A percentile compares a stretch with the other conserved stretches of the same genome.
phyloP scores from a whole-genome alignment of 1,140 invertebrate genomes.

The Octopus bimaculoides region DNA sequence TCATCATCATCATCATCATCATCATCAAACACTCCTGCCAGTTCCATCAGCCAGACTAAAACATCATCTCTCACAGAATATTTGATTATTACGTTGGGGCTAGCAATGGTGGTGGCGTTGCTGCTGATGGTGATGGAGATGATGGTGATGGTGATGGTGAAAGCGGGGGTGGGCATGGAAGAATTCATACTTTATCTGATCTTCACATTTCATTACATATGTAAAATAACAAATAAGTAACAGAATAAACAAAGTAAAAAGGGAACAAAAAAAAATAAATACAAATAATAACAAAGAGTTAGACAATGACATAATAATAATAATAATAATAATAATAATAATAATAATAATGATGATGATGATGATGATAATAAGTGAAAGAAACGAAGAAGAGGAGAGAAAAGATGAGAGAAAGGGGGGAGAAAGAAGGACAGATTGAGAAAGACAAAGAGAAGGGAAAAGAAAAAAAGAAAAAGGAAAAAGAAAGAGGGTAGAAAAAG shows the following conservation, averaged over 20 bases:
- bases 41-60: no score
- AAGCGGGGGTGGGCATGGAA: no score
- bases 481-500: background rate
- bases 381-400: background rate
- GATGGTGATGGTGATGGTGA: no score
- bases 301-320: background rate
- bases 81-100: no score
- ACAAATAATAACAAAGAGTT: background rate
- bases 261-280: background rate
- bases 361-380: background rate
- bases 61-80: no score
- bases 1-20: background rate
- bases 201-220: background rate
- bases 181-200: background rate
- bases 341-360: background rate
- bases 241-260: background rate
- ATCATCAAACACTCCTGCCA: background rate
- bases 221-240: background rate
- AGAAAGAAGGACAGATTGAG: background rate
- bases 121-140: no score
- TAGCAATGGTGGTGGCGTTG: no score
- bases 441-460: background rate
- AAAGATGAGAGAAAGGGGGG: background rate
- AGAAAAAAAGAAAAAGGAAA: background rate
- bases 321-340: background rate